phyloP scores from a whole-genome alignment of 2,797 vertebrate species.

The Hyperoplus immaculatus region DNA sequence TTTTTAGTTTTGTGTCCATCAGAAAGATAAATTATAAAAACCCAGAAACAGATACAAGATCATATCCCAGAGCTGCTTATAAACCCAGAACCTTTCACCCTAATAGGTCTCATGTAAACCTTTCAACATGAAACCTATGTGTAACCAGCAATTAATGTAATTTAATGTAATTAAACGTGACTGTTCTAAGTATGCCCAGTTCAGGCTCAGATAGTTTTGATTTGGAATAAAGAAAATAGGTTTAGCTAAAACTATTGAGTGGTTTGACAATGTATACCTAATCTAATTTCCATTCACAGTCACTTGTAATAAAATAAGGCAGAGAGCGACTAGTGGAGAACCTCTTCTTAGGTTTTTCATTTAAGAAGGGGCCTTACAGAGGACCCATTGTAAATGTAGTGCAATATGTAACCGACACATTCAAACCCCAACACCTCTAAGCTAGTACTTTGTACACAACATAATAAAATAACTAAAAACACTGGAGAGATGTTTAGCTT shows the following conservation, averaged over 20 bases:
- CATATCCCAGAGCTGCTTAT: not conserved
- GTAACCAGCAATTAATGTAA: not conserved
- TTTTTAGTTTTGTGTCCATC: no score
- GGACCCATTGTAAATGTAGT: conserved; percentile 13
- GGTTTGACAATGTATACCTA: not conserved
- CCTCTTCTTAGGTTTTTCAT: not conserved
- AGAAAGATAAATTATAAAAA: no score
- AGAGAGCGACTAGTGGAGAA: not conserved
- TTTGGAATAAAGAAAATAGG: not conserved
- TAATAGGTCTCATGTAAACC: not conserved
- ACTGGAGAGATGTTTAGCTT: conserved; percentile 50
- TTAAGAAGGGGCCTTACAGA: not conserved
- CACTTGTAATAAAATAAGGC: not conserved
- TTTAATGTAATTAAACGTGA: not conserved
- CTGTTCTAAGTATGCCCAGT: not conserved
- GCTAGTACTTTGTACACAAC: not conserved
- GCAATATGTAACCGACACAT: conserved; percentile 23
- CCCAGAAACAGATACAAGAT: not conserved
- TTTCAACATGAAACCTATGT: not conserved
- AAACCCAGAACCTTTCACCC: conserved; percentile 3
- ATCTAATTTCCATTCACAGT: conserved; percentile 20
- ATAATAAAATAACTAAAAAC: conserved; percentile 17
- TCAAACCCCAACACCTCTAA: conserved; percentile 36
- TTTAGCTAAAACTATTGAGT: not conserved
- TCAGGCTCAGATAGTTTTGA: not conserved